phyloP scores from a whole-genome alignment of 2,797 vertebrate genomes.

The Propithecus perrieri region DNA sequence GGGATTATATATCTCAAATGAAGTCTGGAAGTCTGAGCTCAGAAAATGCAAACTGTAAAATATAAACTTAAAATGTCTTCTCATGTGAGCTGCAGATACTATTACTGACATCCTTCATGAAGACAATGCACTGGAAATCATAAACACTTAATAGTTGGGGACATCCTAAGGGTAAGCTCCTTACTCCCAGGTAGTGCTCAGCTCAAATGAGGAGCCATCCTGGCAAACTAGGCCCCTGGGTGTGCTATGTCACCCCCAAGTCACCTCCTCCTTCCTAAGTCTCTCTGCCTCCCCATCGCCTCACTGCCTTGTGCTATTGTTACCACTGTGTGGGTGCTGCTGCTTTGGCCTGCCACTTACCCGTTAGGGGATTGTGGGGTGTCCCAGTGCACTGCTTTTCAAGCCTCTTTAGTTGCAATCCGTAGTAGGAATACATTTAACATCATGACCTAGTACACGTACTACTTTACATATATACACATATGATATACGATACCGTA shows the following conservation, averaged over 20 bases:
- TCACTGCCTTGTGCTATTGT: neutral
- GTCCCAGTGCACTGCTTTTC: neutral
- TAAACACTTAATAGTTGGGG: neutral
- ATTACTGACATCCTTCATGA: neutral
- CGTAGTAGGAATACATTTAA: neutral
- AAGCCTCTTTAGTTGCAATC: neutral
- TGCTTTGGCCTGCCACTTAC: neutral
- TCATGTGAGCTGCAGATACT: neutral
- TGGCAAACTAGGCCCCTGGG: too few relatives aligned
- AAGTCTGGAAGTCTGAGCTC: neutral
- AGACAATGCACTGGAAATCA: neutral
- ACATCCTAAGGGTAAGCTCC: neutral
- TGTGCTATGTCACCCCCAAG: rapidly evolving
- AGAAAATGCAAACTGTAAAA: neutral
- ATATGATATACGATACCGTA: too few relatives aligned
- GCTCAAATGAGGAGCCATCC: neutral
- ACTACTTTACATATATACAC: neutral
- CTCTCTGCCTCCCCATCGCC: neutral
- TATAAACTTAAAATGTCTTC: neutral
- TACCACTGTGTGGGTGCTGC: neutral
- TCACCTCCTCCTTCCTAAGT: neutral
- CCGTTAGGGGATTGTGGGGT: neutral
- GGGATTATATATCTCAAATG: neutral
- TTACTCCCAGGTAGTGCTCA: neutral
- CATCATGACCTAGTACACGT: neutral